A percentile compares a stretch with the other conserved stretches of the same genome.
phyloP scores from a whole-genome alignment of 2,113 vertebrate genomes.

The Sceloporus undulatus region DNA sequence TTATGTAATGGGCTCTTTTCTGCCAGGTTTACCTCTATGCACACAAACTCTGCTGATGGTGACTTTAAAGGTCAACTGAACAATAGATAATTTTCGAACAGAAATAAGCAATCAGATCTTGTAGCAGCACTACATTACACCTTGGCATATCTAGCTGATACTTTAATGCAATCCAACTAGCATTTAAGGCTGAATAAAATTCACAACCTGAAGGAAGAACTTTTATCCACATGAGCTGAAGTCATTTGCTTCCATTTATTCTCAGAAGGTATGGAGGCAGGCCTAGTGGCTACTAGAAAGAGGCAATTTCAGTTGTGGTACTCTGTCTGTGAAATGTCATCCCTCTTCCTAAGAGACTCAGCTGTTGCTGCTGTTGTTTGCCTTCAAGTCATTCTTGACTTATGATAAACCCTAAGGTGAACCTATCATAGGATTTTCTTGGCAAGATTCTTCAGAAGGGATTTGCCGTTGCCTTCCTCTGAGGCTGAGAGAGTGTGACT shows the following conservation, averaged over 20 bases:
- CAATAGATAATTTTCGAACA: background rate
- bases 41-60: background rate
- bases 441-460: too few species aligned
- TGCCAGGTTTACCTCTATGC: background rate
- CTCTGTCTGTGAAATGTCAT: too few species aligned
- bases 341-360: too few species aligned
- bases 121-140: accelerated
- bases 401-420: too few species aligned
- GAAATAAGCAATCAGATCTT: background rate
- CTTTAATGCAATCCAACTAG: background rate
- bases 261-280: too few species aligned
- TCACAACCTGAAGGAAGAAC: background rate
- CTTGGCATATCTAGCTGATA: accelerated
- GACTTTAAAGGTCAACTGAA: accelerated
- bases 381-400: too few species aligned
- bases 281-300: too few species aligned
- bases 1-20: background rate
- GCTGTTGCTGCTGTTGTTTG: too few species aligned
- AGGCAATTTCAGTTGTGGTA: too few species aligned
- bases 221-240: conserved; percentile 24
- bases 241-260: background rate
- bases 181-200: conserved; percentile 4
- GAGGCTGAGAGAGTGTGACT: too few species aligned
- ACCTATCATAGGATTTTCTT: too few species aligned
- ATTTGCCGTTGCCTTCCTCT: too few species aligned